phyloP scores from a whole-genome alignment of 1,140 invertebrate genomes.

The Zaprionus capensis region DNA sequence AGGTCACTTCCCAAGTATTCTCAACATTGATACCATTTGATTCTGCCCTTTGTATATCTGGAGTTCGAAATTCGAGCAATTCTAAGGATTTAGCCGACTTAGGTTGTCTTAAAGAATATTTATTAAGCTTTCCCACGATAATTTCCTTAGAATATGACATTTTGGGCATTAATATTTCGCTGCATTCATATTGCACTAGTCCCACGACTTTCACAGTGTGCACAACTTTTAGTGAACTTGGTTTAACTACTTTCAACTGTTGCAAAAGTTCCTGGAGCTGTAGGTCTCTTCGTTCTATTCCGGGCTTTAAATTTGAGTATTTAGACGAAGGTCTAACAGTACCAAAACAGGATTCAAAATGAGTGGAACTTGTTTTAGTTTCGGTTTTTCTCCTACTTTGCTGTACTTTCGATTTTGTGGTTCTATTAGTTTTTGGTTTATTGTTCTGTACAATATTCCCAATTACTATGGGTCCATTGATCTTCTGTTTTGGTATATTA shows the following conservation, averaged over 20 bases:
- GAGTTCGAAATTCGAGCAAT: slow-evolving; percentile 48
- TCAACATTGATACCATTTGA: neutral
- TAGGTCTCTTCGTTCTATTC: neutral
- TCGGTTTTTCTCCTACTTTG: neutral
- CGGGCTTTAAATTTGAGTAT: neutral
- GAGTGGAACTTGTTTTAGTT: neutral
- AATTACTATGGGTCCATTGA: neutral
- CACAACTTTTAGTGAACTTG: neutral
- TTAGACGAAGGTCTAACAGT: neutral
- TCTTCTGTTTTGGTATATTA: neutral
- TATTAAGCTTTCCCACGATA: neutral
- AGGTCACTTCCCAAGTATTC: neutral
- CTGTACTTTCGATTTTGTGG: neutral
- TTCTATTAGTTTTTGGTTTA: neutral
- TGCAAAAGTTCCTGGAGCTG: neutral
- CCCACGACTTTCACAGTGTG: neutral
- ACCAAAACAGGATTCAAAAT: slow-evolving; percentile 18
- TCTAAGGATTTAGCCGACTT: neutral
- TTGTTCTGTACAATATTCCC: neutral
- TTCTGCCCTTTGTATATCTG: slow-evolving; percentile 18
- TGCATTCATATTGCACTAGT: slow-evolving; percentile 18
- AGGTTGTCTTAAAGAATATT: neutral
- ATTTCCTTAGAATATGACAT: slow-evolving; percentile 17
- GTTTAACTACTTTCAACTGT: neutral
- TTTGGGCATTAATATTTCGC: slow-evolving; percentile 10